phyloP scores from a whole-genome alignment of 2,113 vertebrate genomes.

The Entomyzon cyanotis region DNA sequence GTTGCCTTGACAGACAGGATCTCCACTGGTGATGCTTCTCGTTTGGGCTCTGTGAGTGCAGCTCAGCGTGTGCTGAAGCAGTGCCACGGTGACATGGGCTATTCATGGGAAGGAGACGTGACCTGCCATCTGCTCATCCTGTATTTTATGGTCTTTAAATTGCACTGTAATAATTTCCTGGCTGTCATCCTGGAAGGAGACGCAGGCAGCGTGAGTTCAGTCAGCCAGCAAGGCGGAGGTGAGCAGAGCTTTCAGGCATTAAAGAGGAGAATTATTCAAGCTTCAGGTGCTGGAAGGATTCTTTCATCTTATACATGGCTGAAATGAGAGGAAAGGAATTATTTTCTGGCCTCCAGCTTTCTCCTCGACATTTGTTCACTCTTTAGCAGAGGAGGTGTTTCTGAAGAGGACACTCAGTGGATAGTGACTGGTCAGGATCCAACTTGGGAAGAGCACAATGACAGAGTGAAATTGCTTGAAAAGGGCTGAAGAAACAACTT shows the following conservation, averaged over 20 bases:
- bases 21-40: neutral
- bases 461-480: neutral
- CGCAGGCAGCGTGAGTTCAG: neutral
- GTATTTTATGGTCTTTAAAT: conserved; percentile 42
- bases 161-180: conserved; percentile 58
- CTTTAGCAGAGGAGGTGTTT: neutral
- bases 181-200: conserved; percentile 60
- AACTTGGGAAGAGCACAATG: neutral
- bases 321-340: neutral
- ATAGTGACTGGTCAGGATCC: neutral
- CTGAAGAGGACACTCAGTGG: neutral
- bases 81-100: conserved; percentile 8
- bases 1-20: neutral
- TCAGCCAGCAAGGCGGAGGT: conserved; percentile 12
- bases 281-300: neutral
- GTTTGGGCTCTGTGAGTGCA: neutral
- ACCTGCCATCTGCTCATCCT: conserved; percentile 60
- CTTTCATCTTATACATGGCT: neutral
- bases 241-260: conserved; percentile 28
- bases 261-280: conserved; percentile 28
- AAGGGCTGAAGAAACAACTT: neutral
- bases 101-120: conserved; percentile 5
- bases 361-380: neutral
- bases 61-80: neutral
- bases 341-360: neutral